Conservation (phyloP, 2,888 invertebrate genomes). For the Drosophila borealis region DNA sequence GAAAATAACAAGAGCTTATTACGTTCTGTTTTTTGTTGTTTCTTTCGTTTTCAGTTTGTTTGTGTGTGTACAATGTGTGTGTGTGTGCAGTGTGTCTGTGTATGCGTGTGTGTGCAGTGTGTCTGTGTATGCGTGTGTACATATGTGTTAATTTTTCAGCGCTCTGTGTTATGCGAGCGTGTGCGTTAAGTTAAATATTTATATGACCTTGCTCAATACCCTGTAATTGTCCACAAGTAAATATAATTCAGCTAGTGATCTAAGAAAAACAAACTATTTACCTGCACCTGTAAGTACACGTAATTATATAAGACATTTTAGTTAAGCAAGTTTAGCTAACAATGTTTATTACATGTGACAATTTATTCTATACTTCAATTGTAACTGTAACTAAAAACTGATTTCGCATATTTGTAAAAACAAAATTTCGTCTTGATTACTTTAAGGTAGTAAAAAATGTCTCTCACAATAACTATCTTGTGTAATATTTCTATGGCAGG, state of each 20-base stretch:
- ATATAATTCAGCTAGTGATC: too few species aligned
- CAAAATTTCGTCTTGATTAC: not conserved
- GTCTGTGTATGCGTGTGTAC: not conserved
- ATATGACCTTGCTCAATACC: constrained; percentile 38
- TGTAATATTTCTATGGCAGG: not conserved
- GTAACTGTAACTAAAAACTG: too few species aligned
- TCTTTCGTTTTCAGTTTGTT: constrained; percentile 7
- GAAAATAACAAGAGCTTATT: constrained; percentile 41
- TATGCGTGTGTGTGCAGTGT: not conserved
- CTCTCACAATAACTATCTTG: too few species aligned
- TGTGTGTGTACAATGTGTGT: constrained; percentile 5
- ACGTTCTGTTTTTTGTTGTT: constrained; percentile 35
- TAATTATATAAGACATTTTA: too few species aligned
- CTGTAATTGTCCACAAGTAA: not conserved
- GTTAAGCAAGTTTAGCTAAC: too few species aligned
- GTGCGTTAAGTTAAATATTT: constrained; percentile 54
- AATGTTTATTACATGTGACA: too few species aligned
- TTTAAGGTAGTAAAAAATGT: too few species aligned
- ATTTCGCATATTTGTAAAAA: too few species aligned
- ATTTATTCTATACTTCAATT: too few species aligned
- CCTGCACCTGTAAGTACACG: too few species aligned
- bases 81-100: not conserved
- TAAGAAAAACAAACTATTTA: too few species aligned
- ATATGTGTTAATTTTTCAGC: constrained; percentile 9
- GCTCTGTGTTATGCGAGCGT: not conserved